A percentile compares a stretch with the other conserved stretches of the same genome.
Conservation (phyloP, 1,140 invertebrate species). For the Drosophila yakuba region DNA sequence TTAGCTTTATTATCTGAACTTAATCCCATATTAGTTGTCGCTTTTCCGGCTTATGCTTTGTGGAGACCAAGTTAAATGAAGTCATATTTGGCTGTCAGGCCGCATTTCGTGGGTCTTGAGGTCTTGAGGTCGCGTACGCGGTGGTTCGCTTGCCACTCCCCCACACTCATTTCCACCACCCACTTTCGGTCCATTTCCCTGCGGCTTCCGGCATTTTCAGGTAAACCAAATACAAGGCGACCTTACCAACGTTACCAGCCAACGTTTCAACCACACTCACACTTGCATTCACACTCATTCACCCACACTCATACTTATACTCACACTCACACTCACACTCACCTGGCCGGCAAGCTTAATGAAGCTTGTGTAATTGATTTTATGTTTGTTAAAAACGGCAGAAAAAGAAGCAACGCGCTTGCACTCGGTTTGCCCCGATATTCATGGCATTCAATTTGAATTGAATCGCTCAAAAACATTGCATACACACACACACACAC, state of each 20-base stretch:
- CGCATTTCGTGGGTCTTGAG: neutral
- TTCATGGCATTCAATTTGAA: slow-evolving; percentile 77
- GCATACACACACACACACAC: slow-evolving; percentile 6
- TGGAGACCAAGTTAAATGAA: neutral
- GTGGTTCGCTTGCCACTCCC: slow-evolving; percentile 15
- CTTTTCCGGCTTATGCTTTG: neutral
- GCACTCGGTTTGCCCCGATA: slow-evolving; percentile 68
- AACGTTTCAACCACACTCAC: slow-evolving; percentile 2
- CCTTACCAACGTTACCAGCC: slow-evolving; percentile 33
- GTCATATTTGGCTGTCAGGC: neutral
- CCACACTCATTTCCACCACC: slow-evolving; percentile 1
- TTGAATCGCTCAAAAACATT: slow-evolving; percentile 65
- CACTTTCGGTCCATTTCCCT: slow-evolving; percentile 40
- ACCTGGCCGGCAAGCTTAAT: slow-evolving; percentile 63
- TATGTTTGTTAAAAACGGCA: slow-evolving; percentile 82
- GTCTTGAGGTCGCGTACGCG: slow-evolving; percentile 28
- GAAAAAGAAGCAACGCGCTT: slow-evolving; percentile 72
- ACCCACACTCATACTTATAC: too few species aligned
- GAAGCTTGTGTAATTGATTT: slow-evolving; percentile 82
- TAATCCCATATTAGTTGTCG: neutral
- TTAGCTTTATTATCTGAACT: neutral
- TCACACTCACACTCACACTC: too few species aligned
- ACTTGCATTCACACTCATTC: neutral
- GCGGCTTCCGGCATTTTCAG: slow-evolving; percentile 36
- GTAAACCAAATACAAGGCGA: slow-evolving; percentile 29